These are phyloP conservation scores for Anagrus nilaparvatae DNA, from an alignment of 1,140 invertebrate genomes.

Conservation along the genomic window DNA sequence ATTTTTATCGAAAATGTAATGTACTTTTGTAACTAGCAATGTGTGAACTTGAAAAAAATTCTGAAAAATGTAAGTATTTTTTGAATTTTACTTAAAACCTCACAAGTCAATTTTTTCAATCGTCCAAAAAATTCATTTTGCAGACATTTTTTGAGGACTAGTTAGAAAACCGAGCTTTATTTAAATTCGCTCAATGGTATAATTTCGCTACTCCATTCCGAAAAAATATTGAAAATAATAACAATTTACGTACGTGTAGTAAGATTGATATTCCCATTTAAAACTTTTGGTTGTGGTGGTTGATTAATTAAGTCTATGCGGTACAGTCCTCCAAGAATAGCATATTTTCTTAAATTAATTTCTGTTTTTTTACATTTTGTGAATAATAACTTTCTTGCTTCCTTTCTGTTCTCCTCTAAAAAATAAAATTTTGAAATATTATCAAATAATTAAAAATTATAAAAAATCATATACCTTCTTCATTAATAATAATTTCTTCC, in stretches of 20 bases:
- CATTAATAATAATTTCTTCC: conserved; percentile 23
- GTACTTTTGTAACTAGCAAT: too few relatives aligned
- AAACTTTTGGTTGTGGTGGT: conserved; percentile 51
- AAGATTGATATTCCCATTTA: conserved; percentile 35
- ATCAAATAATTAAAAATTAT: conserved; percentile 11
- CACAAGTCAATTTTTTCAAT: neutral
- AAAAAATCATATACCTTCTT: conserved; percentile 21
- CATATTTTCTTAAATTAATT: conserved; percentile 56
- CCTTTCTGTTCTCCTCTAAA: conserved; percentile 28
- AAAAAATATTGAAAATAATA: neutral
- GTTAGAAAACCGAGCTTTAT: neutral
- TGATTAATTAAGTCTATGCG: conserved; percentile 54
- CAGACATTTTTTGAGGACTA: neutral
- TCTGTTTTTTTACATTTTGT: conserved; percentile 40
- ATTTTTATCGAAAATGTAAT: too few relatives aligned
- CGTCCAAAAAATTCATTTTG: neutral
- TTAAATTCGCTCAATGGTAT: too few relatives aligned
- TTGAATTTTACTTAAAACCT: neutral
- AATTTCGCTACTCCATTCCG: too few relatives aligned
- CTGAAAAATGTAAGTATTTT: neutral
- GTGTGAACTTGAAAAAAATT: too few relatives aligned
- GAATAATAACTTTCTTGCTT: conserved; percentile 29
- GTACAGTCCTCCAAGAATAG: conserved; percentile 54
- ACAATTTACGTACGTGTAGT: conserved; percentile 36
- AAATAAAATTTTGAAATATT: conserved; percentile 11